These are phyloP conservation scores for Lutjanus erythropterus DNA, from an alignment of 2,113 vertebrate genomes.

Conservation along the genomic window DNA sequence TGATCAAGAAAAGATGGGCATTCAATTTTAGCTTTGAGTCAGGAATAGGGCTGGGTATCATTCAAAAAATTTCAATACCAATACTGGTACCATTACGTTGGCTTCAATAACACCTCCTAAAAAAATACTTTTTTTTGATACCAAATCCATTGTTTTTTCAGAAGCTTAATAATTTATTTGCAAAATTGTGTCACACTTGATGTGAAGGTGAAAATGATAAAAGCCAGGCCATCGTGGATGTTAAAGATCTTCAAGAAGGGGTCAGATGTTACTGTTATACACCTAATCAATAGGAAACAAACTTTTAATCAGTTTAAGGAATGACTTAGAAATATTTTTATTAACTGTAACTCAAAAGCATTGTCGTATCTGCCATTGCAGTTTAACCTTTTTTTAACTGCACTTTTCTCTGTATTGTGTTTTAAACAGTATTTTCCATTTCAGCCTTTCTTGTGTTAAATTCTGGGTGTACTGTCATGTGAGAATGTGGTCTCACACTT, in stretches of 20 bases:
- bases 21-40: too few relatives aligned
- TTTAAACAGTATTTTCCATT: constrained; percentile 48
- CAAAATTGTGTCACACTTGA: too few relatives aligned
- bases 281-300: neutral
- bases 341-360: neutral
- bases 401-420: constrained; percentile 38
- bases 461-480: constrained; percentile 24
- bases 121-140: too few relatives aligned
- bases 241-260: neutral
- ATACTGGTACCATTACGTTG: too few relatives aligned
- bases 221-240: too few relatives aligned
- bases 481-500: constrained; percentile 45
- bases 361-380: constrained; percentile 12
- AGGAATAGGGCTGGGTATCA: too few relatives aligned
- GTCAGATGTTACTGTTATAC: neutral
- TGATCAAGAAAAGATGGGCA: too few relatives aligned
- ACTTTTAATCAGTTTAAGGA: constrained; percentile 10
- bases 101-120: too few relatives aligned
- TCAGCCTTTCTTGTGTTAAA: constrained; percentile 5
- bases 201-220: too few relatives aligned
- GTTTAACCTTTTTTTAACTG: neutral
- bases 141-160: too few relatives aligned
- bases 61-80: too few relatives aligned
- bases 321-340: constrained; percentile 13
- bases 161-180: too few relatives aligned